A percentile compares a stretch with the other conserved stretches of the same genome.
phyloP scores from a whole-genome alignment of 2,113 vertebrate genomes.

The Zapus hudsonius region DNA sequence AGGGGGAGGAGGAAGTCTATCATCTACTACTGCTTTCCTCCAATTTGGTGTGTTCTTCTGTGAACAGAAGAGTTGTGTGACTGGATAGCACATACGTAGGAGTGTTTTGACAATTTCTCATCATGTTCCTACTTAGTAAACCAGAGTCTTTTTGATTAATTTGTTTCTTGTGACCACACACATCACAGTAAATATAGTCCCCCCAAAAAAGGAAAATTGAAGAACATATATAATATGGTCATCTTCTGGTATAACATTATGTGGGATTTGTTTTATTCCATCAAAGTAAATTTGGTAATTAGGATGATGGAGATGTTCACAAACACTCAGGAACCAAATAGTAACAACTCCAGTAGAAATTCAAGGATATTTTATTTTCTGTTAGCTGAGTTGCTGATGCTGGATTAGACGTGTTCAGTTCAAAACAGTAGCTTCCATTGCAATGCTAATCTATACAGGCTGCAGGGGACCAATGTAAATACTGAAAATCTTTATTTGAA shows the following conservation, averaged over 20 bases:
- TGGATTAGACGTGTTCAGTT: background rate
- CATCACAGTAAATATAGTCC: background rate
- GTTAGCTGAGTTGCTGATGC: background rate
- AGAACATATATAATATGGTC: background rate
- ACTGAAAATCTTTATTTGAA: background rate
- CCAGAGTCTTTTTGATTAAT: constrained; percentile 38
- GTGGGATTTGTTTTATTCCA: constrained; percentile 21
- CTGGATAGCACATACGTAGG: background rate
- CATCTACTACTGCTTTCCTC: background rate
- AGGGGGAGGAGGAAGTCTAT: background rate
- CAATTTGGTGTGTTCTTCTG: background rate
- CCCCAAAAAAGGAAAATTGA: background rate
- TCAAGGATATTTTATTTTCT: background rate
- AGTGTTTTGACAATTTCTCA: constrained; percentile 36
- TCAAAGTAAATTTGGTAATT: background rate
- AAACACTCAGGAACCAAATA: background rate
- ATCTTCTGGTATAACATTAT: background rate
- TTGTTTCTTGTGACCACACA: background rate
- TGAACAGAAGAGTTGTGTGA: constrained; percentile 4
- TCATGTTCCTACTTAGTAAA: constrained; percentile 40
- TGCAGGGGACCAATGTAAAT: background rate
- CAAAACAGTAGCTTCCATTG: background rate
- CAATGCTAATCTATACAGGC: background rate
- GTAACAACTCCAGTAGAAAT: background rate
- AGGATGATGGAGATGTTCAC: background rate